Evolutionary conservation across 2,113 vertebrate genomes (phyloP), one percentile per base, ranked within the genome.

Genomic region (Gallinago jamesoni): DNA sequence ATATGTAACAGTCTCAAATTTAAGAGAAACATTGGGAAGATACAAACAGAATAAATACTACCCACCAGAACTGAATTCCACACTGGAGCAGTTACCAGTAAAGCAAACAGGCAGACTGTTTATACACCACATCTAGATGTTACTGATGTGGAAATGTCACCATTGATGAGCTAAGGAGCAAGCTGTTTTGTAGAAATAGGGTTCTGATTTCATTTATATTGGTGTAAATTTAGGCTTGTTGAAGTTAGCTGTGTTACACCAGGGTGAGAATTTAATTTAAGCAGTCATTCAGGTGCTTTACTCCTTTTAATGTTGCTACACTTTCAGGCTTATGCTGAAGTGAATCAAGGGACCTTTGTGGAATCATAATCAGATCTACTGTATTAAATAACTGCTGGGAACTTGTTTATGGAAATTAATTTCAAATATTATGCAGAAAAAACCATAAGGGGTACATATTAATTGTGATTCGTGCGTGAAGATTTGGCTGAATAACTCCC

Each of bases 391-490:
- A 86, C 79, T 96, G 23, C 47, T 86, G 79, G 72, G 43, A 95
- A 90, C n/a, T 84, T 92, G 85, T 93, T 90, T 92, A 66, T 90
- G 73, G 52, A 96, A 92, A 96, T 90, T 94, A 86, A 81, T 94
- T 96, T 88, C 35, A 75, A 77, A 75, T 75, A 89, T 75, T 95
- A 90, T 77, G 76, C 88, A 96, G 56, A 18, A 92, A 73, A 91
- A 94, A 56, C 0, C 55, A 67, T 90, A 90, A 93, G 68, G 68
- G 72, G 16, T 81, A 68, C 68, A 56, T 93, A 86, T 78, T 94
- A 94, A 92, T 94, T 90, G 75, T 93, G 86, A 74, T 4, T 93
- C 20, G 0, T 89, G 79, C 59, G 7, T 95, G 79, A 94, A 92
- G 68, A 75, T 81, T 93, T 93, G 72, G 60, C 68, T 95, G 79